Evolutionary conservation across 2,797 vertebrate species (phyloP), one percentile per base, ranked within the genome.

Genomic region (Leuciscus waleckii): DNA sequence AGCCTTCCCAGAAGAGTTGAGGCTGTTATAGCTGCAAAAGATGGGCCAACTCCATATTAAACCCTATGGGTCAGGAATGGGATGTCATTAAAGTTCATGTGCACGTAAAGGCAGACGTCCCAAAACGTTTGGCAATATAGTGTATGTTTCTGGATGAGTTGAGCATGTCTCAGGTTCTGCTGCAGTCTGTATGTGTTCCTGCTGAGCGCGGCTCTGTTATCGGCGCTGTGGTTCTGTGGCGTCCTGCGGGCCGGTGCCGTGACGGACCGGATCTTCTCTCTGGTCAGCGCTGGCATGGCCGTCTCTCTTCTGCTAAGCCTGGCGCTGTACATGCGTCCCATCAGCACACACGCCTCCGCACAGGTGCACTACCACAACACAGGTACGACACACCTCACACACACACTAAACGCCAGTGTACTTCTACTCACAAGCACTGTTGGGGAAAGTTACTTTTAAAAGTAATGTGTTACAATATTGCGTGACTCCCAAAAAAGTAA

Each of bases 181-280:
- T 54, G 51, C 80, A 91, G 89, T 76, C 63, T 90, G 37, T 67
- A 89, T 71, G 90, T 88, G 0, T 84, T 88, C 13, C 46, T 78
- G 21, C 51, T 89, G 79, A 88, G 78, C 9, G 41, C 81, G 37
- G 56, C 56, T 32, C 29, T 90, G 7, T 7, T 89, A 35, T 23
- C 79, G 39, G 61, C 29, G 41, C 65, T 89, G 79, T 90, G 90
- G 90, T 73, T 43, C 56, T 29, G 32, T 77, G 90, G 87, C 1
- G 56, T 79, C 39, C 56, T 89, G 54, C 79, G n/a, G 35, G 87
- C 75, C 2, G 67, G 43, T 3, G n/a, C 41, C 51, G 69, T 90
- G 61, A 80, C 56, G 0, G 26, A 39, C 73, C 74, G 78, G 61
- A 41, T 89, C 16, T 82, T 82, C 49, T 80, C 88, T 43, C 65